Evolutionary conservation across 2,888 invertebrate genomes (phyloP), one percentile per base, ranked within the genome.

Genomic region (Volucella inflata): DNA sequence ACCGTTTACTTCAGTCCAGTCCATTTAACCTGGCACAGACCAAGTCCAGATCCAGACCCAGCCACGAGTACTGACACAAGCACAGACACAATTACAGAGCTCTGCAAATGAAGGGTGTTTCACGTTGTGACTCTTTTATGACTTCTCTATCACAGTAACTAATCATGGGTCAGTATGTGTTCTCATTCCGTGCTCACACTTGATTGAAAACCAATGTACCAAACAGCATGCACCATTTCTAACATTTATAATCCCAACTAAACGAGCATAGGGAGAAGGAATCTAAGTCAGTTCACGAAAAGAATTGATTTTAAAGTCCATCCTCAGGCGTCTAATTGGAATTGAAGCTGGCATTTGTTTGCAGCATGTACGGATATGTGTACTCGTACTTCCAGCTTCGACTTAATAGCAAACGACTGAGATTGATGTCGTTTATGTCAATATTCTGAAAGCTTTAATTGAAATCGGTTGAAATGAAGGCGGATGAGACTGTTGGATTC

Each of bases 361-460:
- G 30, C 36, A 38, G 38, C 55, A 14, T 3, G 6, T 6, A 30
- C 1, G 2, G 30, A 30, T 30, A n/a, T n/a, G n/a, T n/a, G n/a
- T n/a, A n/a, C n/a, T n/a, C n/a, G n/a, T n/a, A 30, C n/a, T 55
- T 6, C 14, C 38, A 11, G 11, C 14, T 57, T 11, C 11, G 14
- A 57, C 38, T 38, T 38, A 14, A 14, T 16, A 10, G 14, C 36
- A 38, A n/a, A 38, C 14, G 12, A 9, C 14, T 12, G 42, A n/a
- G 67, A 46, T 55, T 44, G 44, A 55, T 46, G 44, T 55, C 53
- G 16, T 68, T 55, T 55, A 36, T 55, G 68, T 53, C 53, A 55
- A 44, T 53, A 59, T 17, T 40, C 17, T 40, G 44, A 11, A 11
- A 9, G 8, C 8, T 40, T 40, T 65, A 51, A 67, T 17, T 53